Percentiles rank a stretch among this genome's conserved stretches.
Evolutionary conservation across 2,113 vertebrate species (phyloP).

Genomic region (Menura novaehollandiae): DNA sequence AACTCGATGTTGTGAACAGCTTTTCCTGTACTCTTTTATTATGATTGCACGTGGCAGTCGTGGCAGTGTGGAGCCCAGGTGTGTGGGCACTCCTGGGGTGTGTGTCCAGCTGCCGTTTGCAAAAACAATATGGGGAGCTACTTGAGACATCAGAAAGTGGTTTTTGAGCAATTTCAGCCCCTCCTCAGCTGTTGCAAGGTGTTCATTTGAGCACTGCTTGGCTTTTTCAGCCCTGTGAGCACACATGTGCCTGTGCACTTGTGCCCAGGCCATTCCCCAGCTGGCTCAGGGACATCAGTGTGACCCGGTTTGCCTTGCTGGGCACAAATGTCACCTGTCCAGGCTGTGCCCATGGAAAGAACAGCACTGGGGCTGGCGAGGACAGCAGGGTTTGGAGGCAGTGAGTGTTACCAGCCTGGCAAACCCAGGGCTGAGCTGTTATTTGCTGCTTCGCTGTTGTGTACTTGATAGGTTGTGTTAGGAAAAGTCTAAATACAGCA

Average conservation of each 20-base stretch:
- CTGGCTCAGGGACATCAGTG: accelerated
- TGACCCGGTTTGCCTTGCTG: background rate
- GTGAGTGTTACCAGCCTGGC: accelerated
- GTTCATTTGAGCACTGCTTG: accelerated
- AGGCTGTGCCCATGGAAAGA: background rate
- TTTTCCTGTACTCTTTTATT: accelerated
- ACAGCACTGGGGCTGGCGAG: accelerated
- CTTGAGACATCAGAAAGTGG: accelerated
- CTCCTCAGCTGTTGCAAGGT: accelerated
- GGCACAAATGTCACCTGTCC: background rate
- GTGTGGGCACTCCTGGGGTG: accelerated
- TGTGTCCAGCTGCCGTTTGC: background rate
- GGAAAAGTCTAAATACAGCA: background rate
- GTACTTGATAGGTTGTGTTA: background rate
- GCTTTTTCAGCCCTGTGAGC: background rate
- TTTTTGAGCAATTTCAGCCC: background rate
- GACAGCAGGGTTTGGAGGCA: background rate
- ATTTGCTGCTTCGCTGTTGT: background rate
- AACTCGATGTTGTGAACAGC: accelerated
- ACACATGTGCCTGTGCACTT: accelerated
- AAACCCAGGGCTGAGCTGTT: background rate
- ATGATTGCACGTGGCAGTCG: accelerated
- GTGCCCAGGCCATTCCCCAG: accelerated
- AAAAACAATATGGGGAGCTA: accelerated
- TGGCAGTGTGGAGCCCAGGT: background rate